These are phyloP conservation scores for Gorsachius magnificus DNA, from an alignment of 2,797 vertebrate species.

Conservation along the genomic window DNA sequence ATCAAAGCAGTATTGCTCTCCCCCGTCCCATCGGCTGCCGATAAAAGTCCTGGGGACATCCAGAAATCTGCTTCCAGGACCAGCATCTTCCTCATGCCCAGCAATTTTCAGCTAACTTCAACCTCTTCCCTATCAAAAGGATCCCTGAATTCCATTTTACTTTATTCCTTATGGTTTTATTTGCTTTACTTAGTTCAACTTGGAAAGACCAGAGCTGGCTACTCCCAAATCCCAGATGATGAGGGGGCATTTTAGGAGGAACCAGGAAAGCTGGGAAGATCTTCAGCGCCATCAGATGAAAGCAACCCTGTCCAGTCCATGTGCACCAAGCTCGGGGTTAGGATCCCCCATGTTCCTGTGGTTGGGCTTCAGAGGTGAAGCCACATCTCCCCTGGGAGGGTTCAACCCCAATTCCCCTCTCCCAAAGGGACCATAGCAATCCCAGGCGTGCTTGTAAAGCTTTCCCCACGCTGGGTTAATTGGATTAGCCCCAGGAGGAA, in stretches of 20 bases:
- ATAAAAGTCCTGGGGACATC: background rate
- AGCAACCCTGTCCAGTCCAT: background rate
- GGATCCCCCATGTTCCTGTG: accelerated
- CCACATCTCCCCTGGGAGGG: background rate
- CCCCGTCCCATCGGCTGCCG: background rate
- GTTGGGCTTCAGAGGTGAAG: background rate
- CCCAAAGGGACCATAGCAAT: background rate
- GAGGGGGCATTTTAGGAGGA: background rate
- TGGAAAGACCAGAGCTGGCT: background rate
- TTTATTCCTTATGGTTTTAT: background rate
- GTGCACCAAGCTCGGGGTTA: background rate
- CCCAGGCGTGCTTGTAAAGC: background rate
- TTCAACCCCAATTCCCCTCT: background rate
- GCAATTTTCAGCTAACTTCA: background rate
- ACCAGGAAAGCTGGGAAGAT: background rate
- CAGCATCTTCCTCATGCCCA: background rate
- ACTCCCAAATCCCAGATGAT: background rate
- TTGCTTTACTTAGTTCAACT: background rate
- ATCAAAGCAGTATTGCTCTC: background rate
- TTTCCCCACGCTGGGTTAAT: background rate
- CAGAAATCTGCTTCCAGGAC: background rate
- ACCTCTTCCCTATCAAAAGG: background rate
- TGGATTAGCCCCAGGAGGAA: background rate
- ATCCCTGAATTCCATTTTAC: background rate
- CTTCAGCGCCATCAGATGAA: background rate